Base-by-base conservation (phyloP, 2,113 vertebrate genomes). In the Mobula birostris region DNA sequence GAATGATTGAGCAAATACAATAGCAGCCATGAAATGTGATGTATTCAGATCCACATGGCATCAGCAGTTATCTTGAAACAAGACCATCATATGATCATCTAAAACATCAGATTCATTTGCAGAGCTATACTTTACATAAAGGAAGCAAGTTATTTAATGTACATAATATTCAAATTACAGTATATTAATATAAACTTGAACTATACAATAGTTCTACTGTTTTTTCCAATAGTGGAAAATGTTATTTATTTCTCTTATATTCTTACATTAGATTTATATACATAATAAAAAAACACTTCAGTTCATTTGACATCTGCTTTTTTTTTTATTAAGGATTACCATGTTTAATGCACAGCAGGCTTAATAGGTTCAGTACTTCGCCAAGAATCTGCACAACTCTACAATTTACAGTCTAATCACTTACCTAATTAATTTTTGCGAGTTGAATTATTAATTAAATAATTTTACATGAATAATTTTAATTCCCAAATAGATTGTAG, bases 1-100 rank as follows among this genome's bases (percentile, higher is more conserved):
- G 94, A 94, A 2, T 95, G 9, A 78, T 7, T 85, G 94, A 36
- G 5, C 15, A 94, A 70, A 15, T 0, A 72, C n/a, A 68, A 56
- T 24, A 83, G n/a, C 63, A 2, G 8, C 21, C 29, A 79, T 87
- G 85, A 11, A 61, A 14, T 94, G 94, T 70, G n/a, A 21, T 76
- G 74, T 2, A 2, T 78, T 80, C 61, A 93, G 14, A 66, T 92
- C 32, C 70, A 74, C 70, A 9, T 24, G 70, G 4, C 68, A 93
- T 74, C 21, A 74, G 12, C 5, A 29, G 8, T 56, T 76, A 76
- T 29, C 68, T 74, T 56, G 19, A 76, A 93, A 9, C 36, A 48
- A 93, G 70, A 5, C 24, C 7, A 56, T 68, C 36, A 74, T 29
- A 74, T 5, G 36, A 21, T 11, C 29, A 11, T 93, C 3, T 1